Base-by-base conservation (phyloP, 2,113 vertebrate species). In the Ciconia boyciana region DNA sequence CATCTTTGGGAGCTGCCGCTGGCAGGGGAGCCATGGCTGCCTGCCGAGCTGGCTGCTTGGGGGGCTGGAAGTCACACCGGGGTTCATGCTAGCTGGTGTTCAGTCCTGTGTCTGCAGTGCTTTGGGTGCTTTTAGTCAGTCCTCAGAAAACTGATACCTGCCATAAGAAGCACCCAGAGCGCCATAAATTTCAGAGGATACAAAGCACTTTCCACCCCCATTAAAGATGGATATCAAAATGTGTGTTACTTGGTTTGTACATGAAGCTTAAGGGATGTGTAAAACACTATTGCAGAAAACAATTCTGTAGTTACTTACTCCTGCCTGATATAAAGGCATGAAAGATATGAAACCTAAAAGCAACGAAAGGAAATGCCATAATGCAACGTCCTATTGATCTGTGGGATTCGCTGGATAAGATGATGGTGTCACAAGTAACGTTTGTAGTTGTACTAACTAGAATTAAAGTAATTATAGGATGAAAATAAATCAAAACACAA, bases 361-460 rank as follows among this genome's bases (percentile, higher is more conserved):
- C 89, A 89, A 24, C 66, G 68, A 78, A 70, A 89, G 51, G 54
- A 54, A 87, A 39, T 36, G 52, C 65, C 51, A 11, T 72, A 91
- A 95, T 83, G 93, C 92, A 94, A 6, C 1, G 4, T 48, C 65
- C n/a, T 91, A 96, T 94, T 85, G 92, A 96, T 94, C 84, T 69
- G 91, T 44, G 76, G 84, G 25, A 79, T 95, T 82, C 14, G 17
- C 55, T 76, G 36, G 65, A 69, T 36, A 44, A 87, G 36, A 39
- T 0, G 10, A 10, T 6, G 54, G 48, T 19, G 6, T 57, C 70
- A 49, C 25, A 36, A 57, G 39, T 46, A 57, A 57, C 41, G 8
- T 24, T 46, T 71, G 31, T 43, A 66, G 64, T 7, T 66, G 32
- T 36, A 17, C n/a, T 89, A 72, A 75, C 51, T 26, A 58, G 72